Percentiles rank a stretch among this genome's conserved stretches.
Conservation (phyloP, 2,888 invertebrate species). For the Chorisops tibialis region DNA sequence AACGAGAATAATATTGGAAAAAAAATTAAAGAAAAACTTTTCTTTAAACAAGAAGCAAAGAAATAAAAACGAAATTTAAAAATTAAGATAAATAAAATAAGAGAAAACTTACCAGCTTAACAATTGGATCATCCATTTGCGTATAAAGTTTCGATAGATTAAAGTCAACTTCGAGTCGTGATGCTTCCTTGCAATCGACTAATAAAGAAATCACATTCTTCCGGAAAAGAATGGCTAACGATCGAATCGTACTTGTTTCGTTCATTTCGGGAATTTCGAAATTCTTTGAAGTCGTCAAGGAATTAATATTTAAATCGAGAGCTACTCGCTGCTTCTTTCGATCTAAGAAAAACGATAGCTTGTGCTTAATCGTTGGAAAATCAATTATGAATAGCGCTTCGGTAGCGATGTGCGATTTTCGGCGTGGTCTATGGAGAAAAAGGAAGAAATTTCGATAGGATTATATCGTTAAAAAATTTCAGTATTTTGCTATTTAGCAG, state of each 20-base stretch:
- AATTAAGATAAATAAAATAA: not conserved
- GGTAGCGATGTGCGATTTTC: slow-evolving; percentile 51
- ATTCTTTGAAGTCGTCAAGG: slow-evolving; percentile 48
- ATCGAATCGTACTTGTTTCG: slow-evolving; percentile 51
- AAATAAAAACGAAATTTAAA: not conserved
- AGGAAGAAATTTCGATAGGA: too few relatives aligned
- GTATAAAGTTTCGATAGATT: slow-evolving; percentile 49
- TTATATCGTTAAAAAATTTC: too few relatives aligned
- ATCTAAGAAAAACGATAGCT: slow-evolving; percentile 52
- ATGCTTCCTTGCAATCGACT: slow-evolving; percentile 50
- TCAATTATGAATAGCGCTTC: slow-evolving; percentile 53
- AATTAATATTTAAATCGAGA: slow-evolving; percentile 48
- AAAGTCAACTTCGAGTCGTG: slow-evolving; percentile 48
- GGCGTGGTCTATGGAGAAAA: slow-evolving; percentile 44
- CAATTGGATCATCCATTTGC: slow-evolving; percentile 52
- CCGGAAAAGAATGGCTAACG: slow-evolving; percentile 48
- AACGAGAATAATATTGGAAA: too few relatives aligned
- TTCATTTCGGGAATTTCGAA: slow-evolving; percentile 50
- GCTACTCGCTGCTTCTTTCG: slow-evolving; percentile 51
- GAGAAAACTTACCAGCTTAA: slow-evolving; percentile 46
- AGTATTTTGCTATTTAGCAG: too few relatives aligned
- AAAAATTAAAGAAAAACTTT: too few relatives aligned
- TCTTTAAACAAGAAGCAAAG: not conserved
- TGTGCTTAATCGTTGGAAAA: slow-evolving; percentile 50
- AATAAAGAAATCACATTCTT: slow-evolving; percentile 47